Evolutionary conservation across 1,140 invertebrate species (phyloP), one percentile per base, ranked within the genome.

Genomic region (Pseudomyrmex pallidus): DNA sequence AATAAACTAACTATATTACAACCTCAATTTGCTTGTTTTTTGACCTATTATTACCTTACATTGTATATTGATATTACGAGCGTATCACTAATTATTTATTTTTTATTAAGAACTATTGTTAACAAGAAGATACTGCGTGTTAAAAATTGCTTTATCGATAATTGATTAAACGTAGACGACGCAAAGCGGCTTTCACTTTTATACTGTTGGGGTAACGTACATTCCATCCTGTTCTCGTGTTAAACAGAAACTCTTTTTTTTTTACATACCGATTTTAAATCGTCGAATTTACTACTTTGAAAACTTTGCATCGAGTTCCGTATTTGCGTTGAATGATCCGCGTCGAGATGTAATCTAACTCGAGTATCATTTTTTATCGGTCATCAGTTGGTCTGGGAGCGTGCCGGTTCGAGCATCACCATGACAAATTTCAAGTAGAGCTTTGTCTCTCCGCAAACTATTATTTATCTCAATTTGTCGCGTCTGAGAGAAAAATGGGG

Each of bases 401-500:
- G 87, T 89, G 88, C 74, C 85, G 82, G 77, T 89, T 90, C 74
- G 85, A 90, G 87, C 87, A 84, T 74, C 85, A 12, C 84, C 59
- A 74, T 89, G 83, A 87, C 85, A 66, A 86, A 90, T 91, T 84
- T 91, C 84, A 64, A 90, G 87, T 68, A 86, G 87, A 63, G 44
- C 59, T 87, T 91, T 87, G 86, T 85, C 35, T 77, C 61, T 59
- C 73, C 64, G 25, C 67, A 87, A 89, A 89, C 77, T 56, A 91
- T 90, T 90, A 91, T 90, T 91, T 91, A 91, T 91, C 89, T 90
- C 86, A 85, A 91, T 91, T 90, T 90, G 87, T 90, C 90, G 85
- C 89, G 85, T 88, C 54, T 48, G 66, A 48, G 35, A 20, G 35
- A 74, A 73, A 64, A 17, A 13, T 9, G 56, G 15, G 20, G 48